phyloP scores from a whole-genome alignment of 2,888 invertebrate genomes.

The Mesorhabditis belari region DNA sequence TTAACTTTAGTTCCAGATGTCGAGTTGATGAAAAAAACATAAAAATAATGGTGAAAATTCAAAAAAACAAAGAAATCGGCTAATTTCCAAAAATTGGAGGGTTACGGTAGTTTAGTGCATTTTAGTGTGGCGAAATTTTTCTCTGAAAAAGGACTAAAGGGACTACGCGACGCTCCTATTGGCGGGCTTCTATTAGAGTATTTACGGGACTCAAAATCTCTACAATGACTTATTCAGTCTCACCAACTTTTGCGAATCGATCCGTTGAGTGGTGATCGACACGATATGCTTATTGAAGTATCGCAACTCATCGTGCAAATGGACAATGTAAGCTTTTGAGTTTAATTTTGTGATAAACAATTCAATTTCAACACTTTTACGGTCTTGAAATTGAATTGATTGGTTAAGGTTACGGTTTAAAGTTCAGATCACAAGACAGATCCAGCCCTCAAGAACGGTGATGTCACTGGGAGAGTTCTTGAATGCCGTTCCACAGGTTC shows the following conservation, averaged over 20 bases:
- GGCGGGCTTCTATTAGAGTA: no score
- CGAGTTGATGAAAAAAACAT: no score
- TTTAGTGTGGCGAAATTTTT: no score
- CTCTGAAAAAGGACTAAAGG: no score
- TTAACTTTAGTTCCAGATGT: no score
- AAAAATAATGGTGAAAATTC: no score
- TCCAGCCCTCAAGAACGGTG: neutral
- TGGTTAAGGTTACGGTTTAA: neutral
- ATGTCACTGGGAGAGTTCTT: conserved; percentile 5
- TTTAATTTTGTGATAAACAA: neutral
- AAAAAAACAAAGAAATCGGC: no score
- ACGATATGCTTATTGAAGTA: conserved; percentile 1
- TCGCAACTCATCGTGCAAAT: conserved; percentile 3
- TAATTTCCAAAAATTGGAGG: no score
- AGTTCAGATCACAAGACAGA: conserved; percentile 1
- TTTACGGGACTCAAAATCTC: no score
- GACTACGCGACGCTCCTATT: no score
- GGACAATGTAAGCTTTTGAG: conserved; percentile 1
- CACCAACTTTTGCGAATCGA: neutral
- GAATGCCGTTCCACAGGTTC: neutral
- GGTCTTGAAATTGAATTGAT: neutral
- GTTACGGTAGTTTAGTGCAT: no score
- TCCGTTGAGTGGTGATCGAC: neutral
- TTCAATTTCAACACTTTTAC: no score
- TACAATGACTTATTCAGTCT: neutral